Evolutionary conservation across 2,113 vertebrate genomes (phyloP).

Genomic region (Cavia aperea): DNA sequence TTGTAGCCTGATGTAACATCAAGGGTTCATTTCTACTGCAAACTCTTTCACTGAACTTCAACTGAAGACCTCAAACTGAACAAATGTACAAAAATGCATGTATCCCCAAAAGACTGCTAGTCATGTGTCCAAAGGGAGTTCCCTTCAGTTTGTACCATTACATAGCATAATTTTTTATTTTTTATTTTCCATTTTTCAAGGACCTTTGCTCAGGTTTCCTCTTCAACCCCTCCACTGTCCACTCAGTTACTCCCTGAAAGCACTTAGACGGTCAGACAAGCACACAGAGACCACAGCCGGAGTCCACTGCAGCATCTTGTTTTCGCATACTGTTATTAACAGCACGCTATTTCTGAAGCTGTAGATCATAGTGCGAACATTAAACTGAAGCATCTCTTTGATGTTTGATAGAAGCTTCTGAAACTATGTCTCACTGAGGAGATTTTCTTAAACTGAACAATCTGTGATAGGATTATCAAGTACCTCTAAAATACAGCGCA

Average conservation of each 20-base stretch:
- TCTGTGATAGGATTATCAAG: background rate
- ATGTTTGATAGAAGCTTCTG: slow-evolving; percentile 29
- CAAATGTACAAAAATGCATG: background rate
- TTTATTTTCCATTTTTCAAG: background rate
- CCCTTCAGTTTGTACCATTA: background rate
- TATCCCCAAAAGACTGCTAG: background rate
- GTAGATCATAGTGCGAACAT: slow-evolving; percentile 24
- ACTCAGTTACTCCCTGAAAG: slow-evolving; percentile 8
- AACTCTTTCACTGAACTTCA: background rate
- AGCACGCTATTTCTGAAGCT: background rate
- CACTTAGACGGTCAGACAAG: background rate
- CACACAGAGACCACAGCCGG: accelerated
- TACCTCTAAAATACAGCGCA: slow-evolving; percentile 1
- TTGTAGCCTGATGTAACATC: background rate
- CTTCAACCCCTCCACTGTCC: background rate
- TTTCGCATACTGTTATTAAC: background rate
- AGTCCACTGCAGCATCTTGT: background rate
- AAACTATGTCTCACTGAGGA: background rate
- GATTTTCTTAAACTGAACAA: slow-evolving; percentile 18
- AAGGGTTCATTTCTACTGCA: background rate
- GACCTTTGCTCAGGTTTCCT: background rate
- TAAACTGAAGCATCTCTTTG: slow-evolving; percentile 29
- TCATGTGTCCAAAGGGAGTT: background rate
- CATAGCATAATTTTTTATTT: background rate
- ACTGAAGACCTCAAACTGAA: background rate